Evolutionary conservation across 1,140 invertebrate genomes (phyloP), one percentile per base, ranked within the genome.

Genomic region (Eupeodes corollae): DNA sequence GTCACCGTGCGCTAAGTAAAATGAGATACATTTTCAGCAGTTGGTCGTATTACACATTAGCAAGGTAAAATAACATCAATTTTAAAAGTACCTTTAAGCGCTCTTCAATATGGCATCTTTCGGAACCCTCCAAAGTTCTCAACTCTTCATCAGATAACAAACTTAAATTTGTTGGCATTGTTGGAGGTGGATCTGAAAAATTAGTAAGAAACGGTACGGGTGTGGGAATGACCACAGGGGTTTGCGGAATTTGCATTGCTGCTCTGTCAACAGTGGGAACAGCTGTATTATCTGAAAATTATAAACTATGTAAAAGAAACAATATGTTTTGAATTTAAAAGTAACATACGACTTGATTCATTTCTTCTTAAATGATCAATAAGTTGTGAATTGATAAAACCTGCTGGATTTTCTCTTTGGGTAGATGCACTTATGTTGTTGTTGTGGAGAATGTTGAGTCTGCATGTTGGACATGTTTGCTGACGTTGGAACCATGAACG

Each of bases 401-500:
- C 57, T 49, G 68, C 70, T 39, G 63, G 61, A 14, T 68, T 62
- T 47, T 69, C 62, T 9, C 72, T 64, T 10, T 69, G 68, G 8
- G 61, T 70, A 15, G 55, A 63, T 2, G 56, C 64, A 41, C 62
- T 66, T 0, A 58, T 40, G 11, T 70, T 70, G 2, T 82, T 76
- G 15, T 79, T 79, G 44, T 88, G 78, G 50, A 98, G 71, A 58
- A 99, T 93, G 72, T 99, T 97, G 40, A 98, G 79, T 15, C 97
- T 79, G 71, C 97, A 99, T 1, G 96, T 99, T 6, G 97, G 97
- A 71, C 97, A 99, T 1, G 96, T 99, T 73, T 99, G 97, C 70
- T 99, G 97, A 11, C 96, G 79, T 74, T 99, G 97, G 72, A 99
- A 99, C 96, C 96, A 99, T 5, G 93, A 93, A 9, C 96, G 80